A percentile compares a stretch with the other conserved stretches of the same genome.
phyloP scores from a whole-genome alignment of 2,888 invertebrate species.

The Campaea margaritaria region DNA sequence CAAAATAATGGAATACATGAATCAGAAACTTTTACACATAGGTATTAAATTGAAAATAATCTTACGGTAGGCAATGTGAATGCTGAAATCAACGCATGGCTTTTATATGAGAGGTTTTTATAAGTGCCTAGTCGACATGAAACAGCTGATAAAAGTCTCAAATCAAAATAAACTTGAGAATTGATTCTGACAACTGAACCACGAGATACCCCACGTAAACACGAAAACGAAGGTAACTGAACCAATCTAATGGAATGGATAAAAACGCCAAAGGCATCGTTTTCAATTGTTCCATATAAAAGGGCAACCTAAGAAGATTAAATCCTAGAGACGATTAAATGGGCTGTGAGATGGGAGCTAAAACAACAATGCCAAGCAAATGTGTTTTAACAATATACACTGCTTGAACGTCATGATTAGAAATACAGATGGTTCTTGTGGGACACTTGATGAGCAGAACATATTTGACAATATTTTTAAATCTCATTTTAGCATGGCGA shows the following conservation, averaged over 20 bases:
- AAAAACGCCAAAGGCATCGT: slow-evolving; percentile 12
- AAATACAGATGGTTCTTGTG: slow-evolving; percentile 15
- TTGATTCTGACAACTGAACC: slow-evolving; percentile 5
- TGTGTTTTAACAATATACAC: slow-evolving; percentile 1
- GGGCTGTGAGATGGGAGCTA: slow-evolving; percentile 3
- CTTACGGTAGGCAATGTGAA: too few relatives aligned
- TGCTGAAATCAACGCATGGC: background rate
- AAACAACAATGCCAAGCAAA: slow-evolving; percentile 10
- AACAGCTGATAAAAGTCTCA: background rate
- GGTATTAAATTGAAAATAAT: too few relatives aligned
- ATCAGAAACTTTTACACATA: background rate
- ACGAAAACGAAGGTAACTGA: slow-evolving; percentile 11
- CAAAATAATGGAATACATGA: background rate
- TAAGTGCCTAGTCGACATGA: background rate
- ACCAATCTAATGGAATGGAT: slow-evolving; percentile 12
- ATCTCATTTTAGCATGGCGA: slow-evolving; percentile 5
- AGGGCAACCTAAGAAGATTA: background rate
- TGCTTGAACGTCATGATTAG: slow-evolving; percentile 13
- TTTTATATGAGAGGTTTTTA: background rate
- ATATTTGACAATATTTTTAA: slow-evolving; percentile 6
- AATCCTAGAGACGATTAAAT: background rate
- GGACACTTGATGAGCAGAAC: background rate
- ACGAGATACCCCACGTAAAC: slow-evolving; percentile 3
- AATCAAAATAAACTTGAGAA: background rate
- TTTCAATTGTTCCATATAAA: background rate